A percentile compares a stretch with the other conserved stretches of the same genome.
Conservation (phyloP, 2,113 vertebrate genomes). For the Proterorhinus semilunaris region DNA sequence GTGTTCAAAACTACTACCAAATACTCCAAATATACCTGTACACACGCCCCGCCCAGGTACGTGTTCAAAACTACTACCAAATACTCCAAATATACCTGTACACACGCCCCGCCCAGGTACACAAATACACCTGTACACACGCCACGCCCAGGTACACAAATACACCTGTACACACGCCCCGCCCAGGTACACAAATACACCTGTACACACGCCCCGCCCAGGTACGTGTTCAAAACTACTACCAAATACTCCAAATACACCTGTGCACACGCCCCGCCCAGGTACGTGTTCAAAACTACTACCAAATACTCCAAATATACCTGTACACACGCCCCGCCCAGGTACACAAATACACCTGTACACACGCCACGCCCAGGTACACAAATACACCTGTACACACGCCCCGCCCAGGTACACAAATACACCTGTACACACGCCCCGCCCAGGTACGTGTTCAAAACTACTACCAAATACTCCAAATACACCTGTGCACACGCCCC, state of each 20-base stretch:
- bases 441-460: neutral
- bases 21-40: neutral
- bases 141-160: neutral
- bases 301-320: too few relatives aligned
- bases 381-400: too few relatives aligned
- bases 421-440: constrained; percentile 11
- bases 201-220: constrained; percentile 13
- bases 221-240: neutral
- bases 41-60: constrained; percentile 6
- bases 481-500: neutral
- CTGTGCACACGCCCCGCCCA: constrained; percentile 1
- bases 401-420: neutral
- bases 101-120: too few relatives aligned
- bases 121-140: too few relatives aligned
- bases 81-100: neutral
- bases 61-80: too few relatives aligned
- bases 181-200: neutral
- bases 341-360: too few relatives aligned
- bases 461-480: neutral
- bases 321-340: too few relatives aligned
- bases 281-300: too few relatives aligned
- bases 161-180: too few relatives aligned
- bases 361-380: neutral
- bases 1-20: neutral
- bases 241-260: neutral